Base-by-base conservation (phyloP, 2,888 invertebrate genomes). In the Leucophenga maculata region DNA sequence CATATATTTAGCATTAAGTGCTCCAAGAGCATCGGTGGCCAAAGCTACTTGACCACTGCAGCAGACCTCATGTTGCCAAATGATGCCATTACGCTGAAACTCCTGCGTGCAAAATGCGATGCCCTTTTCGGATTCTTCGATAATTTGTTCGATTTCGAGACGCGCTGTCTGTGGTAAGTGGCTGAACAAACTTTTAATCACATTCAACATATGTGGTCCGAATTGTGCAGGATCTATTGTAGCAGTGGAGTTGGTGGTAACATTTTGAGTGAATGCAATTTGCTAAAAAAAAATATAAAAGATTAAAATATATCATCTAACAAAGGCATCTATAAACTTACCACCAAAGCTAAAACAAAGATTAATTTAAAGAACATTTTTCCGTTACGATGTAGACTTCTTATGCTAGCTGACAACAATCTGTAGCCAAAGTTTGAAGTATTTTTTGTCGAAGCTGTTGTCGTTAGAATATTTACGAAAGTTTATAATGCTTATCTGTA, bases 11-110 rank as follows among this genome's bases (percentile, higher is more conserved):
- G 65, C 64, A 0, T 50, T 67, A 6, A 78, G 32, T 16, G 22
- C 6, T 13, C 22, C 46, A 48, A 64, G 16, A 18, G 65, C 64
- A 3, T 64, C 55, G 72, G 73, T 76, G 0, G 72, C 59, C 50
- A 71, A 55, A 16, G 68, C 54, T 26, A 78, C 31, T 52, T 67
- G 59, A 3, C 60, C 66, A 20, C 70, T 71, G 48, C 68, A 69
- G 32, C 78, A 78, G 31, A 20, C n/a, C 62, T 72, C 74, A 50
- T 77, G 77, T 46, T 74, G 67, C 72, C 71, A 73, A 64, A 78
- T 59, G 46, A 71, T 59, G 1, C 46, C 68, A 8, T 60, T 44
- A 22, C 67, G 57, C 8, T 69, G 20, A 2, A 68, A 65, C 11
- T 68, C 22, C 18, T 60, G 67, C 13, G 72, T 74, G 62, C 78